Conservation (phyloP, 2,113 vertebrate genomes). For the Todiramphus chloris region DNA sequence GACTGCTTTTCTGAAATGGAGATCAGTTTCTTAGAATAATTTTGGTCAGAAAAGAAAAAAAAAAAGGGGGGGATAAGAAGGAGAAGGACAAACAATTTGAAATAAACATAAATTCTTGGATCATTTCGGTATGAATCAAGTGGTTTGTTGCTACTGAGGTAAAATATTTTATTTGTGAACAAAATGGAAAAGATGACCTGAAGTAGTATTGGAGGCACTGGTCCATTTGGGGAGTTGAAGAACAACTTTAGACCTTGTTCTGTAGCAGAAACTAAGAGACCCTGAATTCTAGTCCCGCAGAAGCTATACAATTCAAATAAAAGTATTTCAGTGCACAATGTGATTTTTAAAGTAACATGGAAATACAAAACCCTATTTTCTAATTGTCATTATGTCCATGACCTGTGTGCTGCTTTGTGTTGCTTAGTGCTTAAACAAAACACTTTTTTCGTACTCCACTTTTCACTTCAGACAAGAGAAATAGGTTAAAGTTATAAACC, state of each 20-base stretch:
- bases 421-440: background rate
- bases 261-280: background rate
- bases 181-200: background rate
- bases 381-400: background rate
- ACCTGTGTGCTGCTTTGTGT: background rate
- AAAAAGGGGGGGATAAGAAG: too few relatives aligned
- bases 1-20: background rate
- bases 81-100: background rate
- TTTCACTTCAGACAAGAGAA: background rate
- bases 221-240: background rate
- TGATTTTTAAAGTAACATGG: background rate
- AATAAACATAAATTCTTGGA: background rate
- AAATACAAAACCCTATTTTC: background rate
- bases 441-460: background rate
- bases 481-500: background rate
- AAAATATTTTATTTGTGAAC: background rate
- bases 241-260: background rate
- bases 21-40: background rate
- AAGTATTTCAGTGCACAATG: background rate
- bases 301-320: background rate
- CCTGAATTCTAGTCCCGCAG: background rate
- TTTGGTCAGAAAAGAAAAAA: accelerated
- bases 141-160: background rate
- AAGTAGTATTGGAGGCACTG: background rate
- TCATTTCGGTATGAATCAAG: background rate